These are phyloP conservation scores for Sinohyriopsis cumingii DNA, from an alignment of 2,888 invertebrate genomes.

Conservation along the genomic window DNA sequence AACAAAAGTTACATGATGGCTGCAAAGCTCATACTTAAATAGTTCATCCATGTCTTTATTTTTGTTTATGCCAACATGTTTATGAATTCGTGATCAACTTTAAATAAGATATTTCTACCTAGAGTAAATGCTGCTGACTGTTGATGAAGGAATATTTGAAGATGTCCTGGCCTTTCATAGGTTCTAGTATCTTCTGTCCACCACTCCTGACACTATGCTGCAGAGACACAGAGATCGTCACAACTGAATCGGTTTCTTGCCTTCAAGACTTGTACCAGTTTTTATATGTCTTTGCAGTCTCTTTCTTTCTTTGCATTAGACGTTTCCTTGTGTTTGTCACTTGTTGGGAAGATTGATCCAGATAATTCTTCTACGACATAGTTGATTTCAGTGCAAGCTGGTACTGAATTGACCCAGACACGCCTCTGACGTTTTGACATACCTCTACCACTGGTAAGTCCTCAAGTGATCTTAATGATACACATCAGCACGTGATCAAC, in stretches of 20 bases:
- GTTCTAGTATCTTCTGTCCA: slow-evolving; percentile 16
- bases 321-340: slow-evolving; percentile 28
- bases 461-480: slow-evolving; percentile 27
- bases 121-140: slow-evolving; percentile 19
- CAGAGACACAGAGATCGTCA: slow-evolving; percentile 11
- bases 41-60: slow-evolving; percentile 3
- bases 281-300: slow-evolving; percentile 18
- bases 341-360: slow-evolving; percentile 4
- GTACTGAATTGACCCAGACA: slow-evolving; percentile 23
- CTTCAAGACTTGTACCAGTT: neutral
- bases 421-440: slow-evolving; percentile 14
- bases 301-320: slow-evolving; percentile 9
- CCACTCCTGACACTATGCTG: slow-evolving; percentile 8
- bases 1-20: slow-evolving; percentile 1
- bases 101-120: slow-evolving; percentile 8
- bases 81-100: slow-evolving; percentile 10
- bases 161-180: slow-evolving; percentile 24
- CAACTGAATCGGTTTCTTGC: slow-evolving; percentile 10
- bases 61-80: slow-evolving; percentile 1
- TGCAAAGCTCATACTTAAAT: slow-evolving; percentile 6
- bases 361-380: slow-evolving; percentile 19
- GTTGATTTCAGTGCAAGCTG: slow-evolving; percentile 27
- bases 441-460: slow-evolving; percentile 24
- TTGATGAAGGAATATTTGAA: slow-evolving; percentile 14
- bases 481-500: slow-evolving; percentile 39